These are phyloP conservation scores for Acronicta alni DNA, from an alignment of 2,888 invertebrate genomes.

Conservation along the genomic window DNA sequence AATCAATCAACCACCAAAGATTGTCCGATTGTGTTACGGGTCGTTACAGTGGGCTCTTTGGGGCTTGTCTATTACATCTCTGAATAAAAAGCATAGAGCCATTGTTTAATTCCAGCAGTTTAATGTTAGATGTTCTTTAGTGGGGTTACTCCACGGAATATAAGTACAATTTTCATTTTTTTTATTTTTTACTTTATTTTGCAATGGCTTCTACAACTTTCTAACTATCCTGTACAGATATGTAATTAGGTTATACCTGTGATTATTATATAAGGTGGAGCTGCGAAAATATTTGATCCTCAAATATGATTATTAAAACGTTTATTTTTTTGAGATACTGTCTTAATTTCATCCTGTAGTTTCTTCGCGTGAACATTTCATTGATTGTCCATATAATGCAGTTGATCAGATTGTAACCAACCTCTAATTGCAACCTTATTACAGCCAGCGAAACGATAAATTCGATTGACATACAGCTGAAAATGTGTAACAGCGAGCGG, in stretches of 20 bases:
- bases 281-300: constrained; percentile 32
- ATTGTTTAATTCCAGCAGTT: background rate
- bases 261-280: constrained; percentile 14
- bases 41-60: too few relatives aligned
- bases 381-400: too few relatives aligned
- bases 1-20: too few relatives aligned
- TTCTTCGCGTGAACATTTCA: too few relatives aligned
- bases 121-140: background rate
- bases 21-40: too few relatives aligned
- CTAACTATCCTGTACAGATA: constrained; percentile 11
- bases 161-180: background rate
- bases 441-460: too few relatives aligned
- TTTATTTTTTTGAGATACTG: constrained; percentile 3
- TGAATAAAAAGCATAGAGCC: background rate
- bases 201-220: background rate
- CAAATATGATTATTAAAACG: constrained; percentile 7
- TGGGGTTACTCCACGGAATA: background rate
- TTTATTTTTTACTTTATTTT: background rate
- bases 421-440: too few relatives aligned
- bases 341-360: too few relatives aligned
- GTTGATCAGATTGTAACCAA: too few relatives aligned
- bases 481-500: too few relatives aligned
- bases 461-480: too few relatives aligned
- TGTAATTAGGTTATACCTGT: constrained; percentile 8
- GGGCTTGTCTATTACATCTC: too few relatives aligned